Evolutionary conservation across 2,113 vertebrate species (phyloP), one percentile per base, ranked within the genome.

Genomic region (Pardalotus punctatus): DNA sequence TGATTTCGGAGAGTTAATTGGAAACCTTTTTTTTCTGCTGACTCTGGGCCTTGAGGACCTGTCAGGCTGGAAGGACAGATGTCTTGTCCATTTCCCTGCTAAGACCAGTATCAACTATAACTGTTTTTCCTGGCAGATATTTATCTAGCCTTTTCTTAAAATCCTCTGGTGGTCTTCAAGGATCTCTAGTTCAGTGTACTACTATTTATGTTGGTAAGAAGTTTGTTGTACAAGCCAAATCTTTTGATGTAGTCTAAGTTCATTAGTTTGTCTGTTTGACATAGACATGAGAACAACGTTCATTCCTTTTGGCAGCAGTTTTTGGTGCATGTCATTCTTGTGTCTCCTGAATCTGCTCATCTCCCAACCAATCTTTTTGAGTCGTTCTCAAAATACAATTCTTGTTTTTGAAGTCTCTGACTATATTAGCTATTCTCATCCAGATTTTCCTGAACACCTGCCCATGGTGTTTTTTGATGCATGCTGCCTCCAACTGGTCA

Each of bases 1-100:
- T 76, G 78, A 71, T 89, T 96, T 90, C 38, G 80, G 33, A 85
- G 58, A 88, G 35, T 85, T 93, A 95, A 93, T 62, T 90, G 74
- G 81, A 87, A 88, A 51, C 38, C 6, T 56, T 40, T 65, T 36
- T 58, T 65, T 69, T 23, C 58, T 70, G 17, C n/a, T 81, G 54
- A 74, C 65, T 85, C 10, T 57, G 78, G 48, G 56, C 29, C 57
- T 84, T 0, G 2, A 84, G 38, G 60, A 81, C 20, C 51, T 93
- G 88, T 54, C 60, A 66, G 56, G 33, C 38, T 91, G 27, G 65
- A 81, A 84, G 24, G 24, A 36, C 76, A 87, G 45, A 78, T 36
- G 17, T 40, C 77, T 78, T 45, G 50, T 58, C 60, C 23, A 18
- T 38, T 66, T 50, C 40, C 16, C 36, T 38, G 45, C n/a, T 72